Conservation (phyloP, 2,113 vertebrate species). For the Thymallus thymallus region DNA sequence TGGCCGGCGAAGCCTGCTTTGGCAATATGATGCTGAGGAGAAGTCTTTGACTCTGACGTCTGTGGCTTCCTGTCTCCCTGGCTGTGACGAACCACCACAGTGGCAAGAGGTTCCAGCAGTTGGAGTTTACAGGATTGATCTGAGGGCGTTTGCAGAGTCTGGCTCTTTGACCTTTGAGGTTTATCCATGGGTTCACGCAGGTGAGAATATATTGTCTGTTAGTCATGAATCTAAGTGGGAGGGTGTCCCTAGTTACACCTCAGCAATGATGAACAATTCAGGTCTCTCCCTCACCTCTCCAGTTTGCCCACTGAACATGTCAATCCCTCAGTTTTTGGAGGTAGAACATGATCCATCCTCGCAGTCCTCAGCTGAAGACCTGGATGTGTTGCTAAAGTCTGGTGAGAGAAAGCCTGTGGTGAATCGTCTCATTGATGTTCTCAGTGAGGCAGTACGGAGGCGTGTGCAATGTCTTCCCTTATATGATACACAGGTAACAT, state of each 20-base stretch:
- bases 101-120: constrained; percentile 89
- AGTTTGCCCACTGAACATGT: constrained; percentile 78
- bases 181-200: constrained; percentile 78
- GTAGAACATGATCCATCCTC: background rate
- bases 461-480: constrained; percentile 77
- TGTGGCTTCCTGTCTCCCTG: constrained; percentile 63
- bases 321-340: constrained; percentile 33
- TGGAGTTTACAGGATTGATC: constrained; percentile 86
- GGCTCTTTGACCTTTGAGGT: constrained; percentile 70
- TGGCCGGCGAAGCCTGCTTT: constrained; percentile 91
- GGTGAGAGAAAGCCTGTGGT: constrained; percentile 59
- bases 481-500: background rate
- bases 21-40: constrained; percentile 69
- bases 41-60: constrained; percentile 76
- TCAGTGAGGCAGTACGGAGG: constrained; percentile 78
- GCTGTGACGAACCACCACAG: background rate
- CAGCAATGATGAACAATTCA: constrained; percentile 58
- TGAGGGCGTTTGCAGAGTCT: constrained; percentile 60
- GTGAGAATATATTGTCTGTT: constrained; percentile 21
- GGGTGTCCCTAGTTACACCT: constrained; percentile 62
- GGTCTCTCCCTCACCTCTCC: constrained; percentile 71
- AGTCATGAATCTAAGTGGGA: constrained; percentile 39
- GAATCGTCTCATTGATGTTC: constrained; percentile 72
- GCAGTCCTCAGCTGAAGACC: constrained; percentile 50
- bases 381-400: constrained; percentile 71